These are phyloP conservation scores for Perithous albicinctus DNA, from an alignment of 2,888 invertebrate species.

Conservation along the genomic window DNA sequence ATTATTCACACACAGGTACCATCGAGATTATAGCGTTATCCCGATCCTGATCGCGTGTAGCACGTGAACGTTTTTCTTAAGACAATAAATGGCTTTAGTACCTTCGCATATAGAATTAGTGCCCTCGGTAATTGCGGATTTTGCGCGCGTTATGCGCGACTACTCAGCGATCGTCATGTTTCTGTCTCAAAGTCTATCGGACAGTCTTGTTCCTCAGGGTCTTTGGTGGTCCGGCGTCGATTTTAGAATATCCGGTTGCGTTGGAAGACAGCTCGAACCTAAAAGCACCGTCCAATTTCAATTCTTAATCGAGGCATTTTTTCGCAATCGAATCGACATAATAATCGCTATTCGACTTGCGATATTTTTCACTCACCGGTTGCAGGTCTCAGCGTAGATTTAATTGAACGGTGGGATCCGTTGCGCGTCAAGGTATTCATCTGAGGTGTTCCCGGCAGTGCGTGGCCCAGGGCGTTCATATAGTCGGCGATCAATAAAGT, in stretches of 20 bases:
- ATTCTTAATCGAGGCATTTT: constrained; percentile 59
- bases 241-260: constrained; percentile 93
- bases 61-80: constrained; percentile 65
- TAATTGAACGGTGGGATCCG: constrained; percentile 89
- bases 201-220: constrained; percentile 78
- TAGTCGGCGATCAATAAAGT: constrained; percentile 97
- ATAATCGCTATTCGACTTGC: background rate
- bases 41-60: constrained; percentile 67
- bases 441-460: constrained; percentile 91
- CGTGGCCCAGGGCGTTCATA: constrained; percentile 94
- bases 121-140: constrained; percentile 64
- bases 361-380: constrained; percentile 77
- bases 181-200: constrained; percentile 60
- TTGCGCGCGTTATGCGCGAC: constrained; percentile 39
- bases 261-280: constrained; percentile 85
- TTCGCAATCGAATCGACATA: constrained; percentile 39
- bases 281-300: constrained; percentile 63
- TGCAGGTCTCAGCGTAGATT: constrained; percentile 82
- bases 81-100: constrained; percentile 69
- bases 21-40: constrained; percentile 69
- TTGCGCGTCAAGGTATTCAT: constrained; percentile 91
- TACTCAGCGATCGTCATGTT: constrained; percentile 35
- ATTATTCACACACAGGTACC: constrained; percentile 72
- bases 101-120: constrained; percentile 72
- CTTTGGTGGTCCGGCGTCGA: constrained; percentile 94